Conservation (phyloP, 2,113 vertebrate genomes). For the Sardina pilchardus region DNA sequence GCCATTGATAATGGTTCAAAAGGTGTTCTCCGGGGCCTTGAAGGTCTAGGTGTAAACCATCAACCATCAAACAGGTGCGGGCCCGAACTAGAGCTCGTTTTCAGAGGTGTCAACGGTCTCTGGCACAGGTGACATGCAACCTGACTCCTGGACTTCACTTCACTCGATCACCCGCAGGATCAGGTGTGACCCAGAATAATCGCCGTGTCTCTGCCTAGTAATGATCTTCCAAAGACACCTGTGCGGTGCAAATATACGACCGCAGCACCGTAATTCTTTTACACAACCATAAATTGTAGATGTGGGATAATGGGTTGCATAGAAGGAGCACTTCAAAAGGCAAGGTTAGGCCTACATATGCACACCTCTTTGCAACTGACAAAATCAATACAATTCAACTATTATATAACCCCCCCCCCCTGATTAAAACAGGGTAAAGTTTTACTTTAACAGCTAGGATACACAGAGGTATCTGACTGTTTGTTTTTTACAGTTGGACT, state of each 20-base stretch:
- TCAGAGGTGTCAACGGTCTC: not conserved
- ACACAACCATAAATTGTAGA: not conserved
- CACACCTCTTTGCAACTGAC: not conserved
- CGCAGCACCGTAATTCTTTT: not conserved
- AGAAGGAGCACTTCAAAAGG: not conserved
- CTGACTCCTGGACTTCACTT: constrained; percentile 1
- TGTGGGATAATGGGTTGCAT: not conserved
- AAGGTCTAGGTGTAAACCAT: constrained; percentile 14
- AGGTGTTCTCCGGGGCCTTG: not conserved
- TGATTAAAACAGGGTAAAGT: not conserved
- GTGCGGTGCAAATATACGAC: not conserved
- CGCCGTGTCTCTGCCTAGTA: not conserved
- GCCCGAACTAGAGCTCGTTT: not conserved
- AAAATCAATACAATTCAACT: not conserved
- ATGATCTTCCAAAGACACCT: constrained; percentile 13
- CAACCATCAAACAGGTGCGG: constrained; percentile 6
- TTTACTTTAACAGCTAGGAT: not conserved
- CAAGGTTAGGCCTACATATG: not conserved
- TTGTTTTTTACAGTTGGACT: not conserved
- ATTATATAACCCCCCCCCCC: not conserved
- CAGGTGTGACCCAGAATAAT: constrained; percentile 23
- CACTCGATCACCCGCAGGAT: constrained; percentile 22
- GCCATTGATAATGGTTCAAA: not conserved
- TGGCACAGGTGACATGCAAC: constrained; percentile 22
- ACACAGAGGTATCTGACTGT: not conserved